Percentiles rank a stretch among this genome's conserved stretches.
Conservation (phyloP, 1,140 invertebrate genomes). For the Trichoplusia ni region DNA sequence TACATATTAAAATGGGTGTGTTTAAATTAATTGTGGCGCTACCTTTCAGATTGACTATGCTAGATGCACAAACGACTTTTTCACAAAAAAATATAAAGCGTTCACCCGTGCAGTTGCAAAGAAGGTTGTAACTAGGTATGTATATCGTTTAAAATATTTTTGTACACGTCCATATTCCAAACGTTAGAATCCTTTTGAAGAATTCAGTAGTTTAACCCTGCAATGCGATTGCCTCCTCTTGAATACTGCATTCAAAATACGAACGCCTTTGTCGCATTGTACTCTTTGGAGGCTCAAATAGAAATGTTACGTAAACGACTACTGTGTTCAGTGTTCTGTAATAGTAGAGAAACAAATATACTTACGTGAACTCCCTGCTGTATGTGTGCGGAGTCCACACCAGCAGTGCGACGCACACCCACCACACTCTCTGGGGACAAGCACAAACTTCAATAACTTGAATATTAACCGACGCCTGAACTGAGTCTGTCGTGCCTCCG, state of each 20-base stretch:
- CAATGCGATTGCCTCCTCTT: background rate
- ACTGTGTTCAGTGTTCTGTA: no score
- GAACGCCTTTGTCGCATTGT: background rate
- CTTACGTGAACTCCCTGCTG: constrained; percentile 67
- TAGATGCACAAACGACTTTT: no score
- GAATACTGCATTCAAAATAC: constrained; percentile 16
- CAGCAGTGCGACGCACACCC: constrained; percentile 54
- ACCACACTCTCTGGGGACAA: constrained; percentile 68
- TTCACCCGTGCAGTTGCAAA: no score
- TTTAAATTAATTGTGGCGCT: no score
- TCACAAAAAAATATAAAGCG: no score
- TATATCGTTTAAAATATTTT: background rate
- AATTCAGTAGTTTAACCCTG: constrained; percentile 4
- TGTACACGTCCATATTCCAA: background rate
- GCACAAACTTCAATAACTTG: constrained; percentile 25
- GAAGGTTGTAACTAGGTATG: no score
- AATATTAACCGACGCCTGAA: constrained; percentile 12
- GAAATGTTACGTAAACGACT: constrained; percentile 1
- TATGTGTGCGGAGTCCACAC: constrained; percentile 53
- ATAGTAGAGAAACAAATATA: constrained; percentile 28
- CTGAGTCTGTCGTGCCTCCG: constrained; percentile 14
- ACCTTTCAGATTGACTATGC: no score
- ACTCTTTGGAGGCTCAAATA: background rate
- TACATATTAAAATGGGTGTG: no score
- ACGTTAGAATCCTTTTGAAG: background rate